Conservation (phyloP, 2,797 vertebrate species). For the Myripristis murdjan region DNA sequence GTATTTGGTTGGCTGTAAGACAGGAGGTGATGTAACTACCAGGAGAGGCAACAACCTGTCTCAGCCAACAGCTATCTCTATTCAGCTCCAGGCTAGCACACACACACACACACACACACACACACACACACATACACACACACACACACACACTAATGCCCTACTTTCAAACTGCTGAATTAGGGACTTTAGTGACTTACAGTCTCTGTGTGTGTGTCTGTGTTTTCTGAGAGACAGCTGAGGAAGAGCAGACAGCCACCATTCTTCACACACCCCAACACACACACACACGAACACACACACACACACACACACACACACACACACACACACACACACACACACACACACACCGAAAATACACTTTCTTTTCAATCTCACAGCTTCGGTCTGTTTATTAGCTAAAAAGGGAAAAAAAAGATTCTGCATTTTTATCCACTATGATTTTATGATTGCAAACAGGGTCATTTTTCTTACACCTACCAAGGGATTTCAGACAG, state of each 20-base stretch:
- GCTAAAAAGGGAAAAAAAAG: constrained; percentile 25
- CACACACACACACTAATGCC: constrained; percentile 46
- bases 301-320: constrained; percentile 13
- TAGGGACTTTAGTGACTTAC: constrained; percentile 67
- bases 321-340: not conserved
- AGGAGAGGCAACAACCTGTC: constrained; percentile 12
- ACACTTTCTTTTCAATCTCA: constrained; percentile 36
- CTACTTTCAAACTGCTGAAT: constrained; percentile 74
- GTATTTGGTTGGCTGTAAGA: not conserved
- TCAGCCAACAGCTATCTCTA: constrained; percentile 6
- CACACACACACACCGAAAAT: constrained; percentile 21
- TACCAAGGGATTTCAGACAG: constrained; percentile 36
- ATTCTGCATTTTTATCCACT: constrained; percentile 54
- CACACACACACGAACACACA: constrained; percentile 10
- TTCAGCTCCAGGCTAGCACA: constrained; percentile 21
- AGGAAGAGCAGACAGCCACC: constrained; percentile 45
- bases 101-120: constrained; percentile 7
- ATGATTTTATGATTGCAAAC: constrained; percentile 55
- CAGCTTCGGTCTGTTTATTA: constrained; percentile 22
- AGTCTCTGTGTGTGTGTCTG: constrained; percentile 63
- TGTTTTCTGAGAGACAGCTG: constrained; percentile 61
- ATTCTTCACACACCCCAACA: constrained; percentile 30
- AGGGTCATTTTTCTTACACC: constrained; percentile 34
- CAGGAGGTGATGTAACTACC: constrained; percentile 41
- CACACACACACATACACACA: constrained; percentile 24